A percentile compares a stretch with the other conserved stretches of the same genome.
Conservation (phyloP, 2,888 invertebrate species). For the Megastigmus dorsalis region DNA sequence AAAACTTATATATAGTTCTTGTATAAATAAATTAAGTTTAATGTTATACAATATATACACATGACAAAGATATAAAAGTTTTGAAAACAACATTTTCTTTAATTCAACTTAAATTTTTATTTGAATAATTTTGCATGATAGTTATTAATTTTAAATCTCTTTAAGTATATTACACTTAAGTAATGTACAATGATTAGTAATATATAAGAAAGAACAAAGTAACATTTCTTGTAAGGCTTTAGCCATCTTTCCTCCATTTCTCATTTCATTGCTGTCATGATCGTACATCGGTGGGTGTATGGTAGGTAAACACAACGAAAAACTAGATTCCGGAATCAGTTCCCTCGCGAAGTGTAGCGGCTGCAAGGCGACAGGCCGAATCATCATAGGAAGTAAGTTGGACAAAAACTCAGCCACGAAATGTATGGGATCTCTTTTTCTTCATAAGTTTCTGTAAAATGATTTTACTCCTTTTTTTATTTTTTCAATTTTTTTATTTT, state of each 20-base stretch:
- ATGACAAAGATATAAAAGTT: background rate
- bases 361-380: conserved; percentile 73
- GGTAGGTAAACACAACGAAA: conserved; percentile 73
- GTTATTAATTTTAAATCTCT: background rate
- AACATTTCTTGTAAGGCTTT: conserved; percentile 56
- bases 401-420: conserved; percentile 67
- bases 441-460: conserved; percentile 50
- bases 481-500: conserved; percentile 55
- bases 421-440: conserved; percentile 63
- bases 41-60: background rate
- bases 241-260: conserved; percentile 64
- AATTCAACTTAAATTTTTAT: background rate
- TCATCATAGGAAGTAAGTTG: conserved; percentile 74
- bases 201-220: conserved; percentile 33
- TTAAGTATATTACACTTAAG: background rate
- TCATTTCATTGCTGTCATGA: conserved; percentile 72
- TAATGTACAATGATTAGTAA: background rate
- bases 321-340: conserved; percentile 73
- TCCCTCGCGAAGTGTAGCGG: conserved; percentile 72
- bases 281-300: conserved; percentile 73
- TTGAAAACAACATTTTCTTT: background rate
- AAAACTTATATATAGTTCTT: too few relatives aligned
- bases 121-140: background rate
- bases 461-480: conserved; percentile 50
- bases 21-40: conserved; percentile 12